Evolutionary conservation across 2,797 vertebrate genomes (phyloP).

Genomic region (Heteromormyrus szaboi): DNA sequence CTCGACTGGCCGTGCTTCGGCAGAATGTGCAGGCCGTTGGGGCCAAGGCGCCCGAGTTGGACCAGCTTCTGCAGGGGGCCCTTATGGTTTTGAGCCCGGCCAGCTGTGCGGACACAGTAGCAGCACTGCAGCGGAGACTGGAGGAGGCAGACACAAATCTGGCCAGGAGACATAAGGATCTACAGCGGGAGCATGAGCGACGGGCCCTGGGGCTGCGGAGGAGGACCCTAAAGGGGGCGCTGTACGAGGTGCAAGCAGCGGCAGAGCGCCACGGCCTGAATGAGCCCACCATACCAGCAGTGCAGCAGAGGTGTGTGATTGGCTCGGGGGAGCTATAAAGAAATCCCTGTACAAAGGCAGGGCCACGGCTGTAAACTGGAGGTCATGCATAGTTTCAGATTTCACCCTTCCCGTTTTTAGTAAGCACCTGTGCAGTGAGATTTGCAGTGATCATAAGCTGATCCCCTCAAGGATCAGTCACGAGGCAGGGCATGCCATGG

Average conservation of each 20-base stretch:
- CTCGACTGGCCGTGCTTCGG: constrained; percentile 48
- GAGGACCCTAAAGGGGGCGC: constrained; percentile 59
- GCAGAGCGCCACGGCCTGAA: constrained; percentile 70
- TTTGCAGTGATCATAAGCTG: background rate
- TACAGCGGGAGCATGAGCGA: constrained; percentile 54
- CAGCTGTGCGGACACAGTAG: constrained; percentile 64
- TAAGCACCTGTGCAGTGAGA: background rate
- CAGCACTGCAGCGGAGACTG: constrained; percentile 44
- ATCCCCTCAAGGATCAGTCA: background rate
- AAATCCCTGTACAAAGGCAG: background rate
- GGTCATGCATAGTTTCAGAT: background rate
- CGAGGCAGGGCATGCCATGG: background rate
- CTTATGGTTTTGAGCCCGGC: constrained; percentile 62
- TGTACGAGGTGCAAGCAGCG: constrained; percentile 66
- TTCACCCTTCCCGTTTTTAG: background rate
- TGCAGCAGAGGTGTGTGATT: constrained; percentile 77
- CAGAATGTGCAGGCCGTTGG: constrained; percentile 62
- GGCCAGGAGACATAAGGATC: constrained; percentile 46
- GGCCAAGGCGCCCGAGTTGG: constrained; percentile 72
- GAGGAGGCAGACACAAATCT: constrained; percentile 51
- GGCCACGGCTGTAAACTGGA: background rate
- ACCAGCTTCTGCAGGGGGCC: constrained; percentile 64
- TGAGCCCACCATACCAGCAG: constrained; percentile 83
- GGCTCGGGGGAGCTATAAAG: background rate
- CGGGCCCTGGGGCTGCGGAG: constrained; percentile 59